These are phyloP conservation scores for Nomada goodeniana DNA, from an alignment of 2,888 invertebrate species.

Conservation along the genomic window DNA sequence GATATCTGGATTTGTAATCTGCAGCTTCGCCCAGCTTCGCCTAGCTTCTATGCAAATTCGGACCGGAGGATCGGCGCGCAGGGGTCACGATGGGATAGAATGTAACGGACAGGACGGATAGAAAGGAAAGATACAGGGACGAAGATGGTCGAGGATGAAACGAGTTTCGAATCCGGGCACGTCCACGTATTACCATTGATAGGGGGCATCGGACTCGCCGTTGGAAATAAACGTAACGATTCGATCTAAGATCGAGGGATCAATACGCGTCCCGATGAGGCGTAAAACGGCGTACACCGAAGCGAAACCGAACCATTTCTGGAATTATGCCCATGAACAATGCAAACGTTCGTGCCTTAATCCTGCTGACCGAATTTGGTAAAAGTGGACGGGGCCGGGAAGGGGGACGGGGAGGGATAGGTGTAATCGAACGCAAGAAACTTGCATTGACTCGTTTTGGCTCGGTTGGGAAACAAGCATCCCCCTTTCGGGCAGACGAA, in stretches of 20 bases:
- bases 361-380: slow-evolving; percentile 33
- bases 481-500: neutral
- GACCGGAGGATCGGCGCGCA: neutral
- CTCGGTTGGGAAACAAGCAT: neutral
- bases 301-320: slow-evolving; percentile 44
- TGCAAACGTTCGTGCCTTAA: slow-evolving; percentile 48
- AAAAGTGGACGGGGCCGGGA: neutral
- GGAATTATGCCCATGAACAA: slow-evolving; percentile 64
- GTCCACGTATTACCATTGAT: slow-evolving; percentile 74
- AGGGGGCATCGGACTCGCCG: slow-evolving; percentile 58
- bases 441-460: neutral
- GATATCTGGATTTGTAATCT: slow-evolving; percentile 66
- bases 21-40: slow-evolving; percentile 62
- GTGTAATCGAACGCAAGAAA: neutral
- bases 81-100: neutral
- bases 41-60: slow-evolving; percentile 67
- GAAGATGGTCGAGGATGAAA: slow-evolving; percentile 57
- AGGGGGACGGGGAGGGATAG: neutral
- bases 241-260: slow-evolving; percentile 68
- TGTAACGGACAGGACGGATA: slow-evolving; percentile 5
- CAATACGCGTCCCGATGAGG: slow-evolving; percentile 65
- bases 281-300: slow-evolving; percentile 55
- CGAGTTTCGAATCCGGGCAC: slow-evolving; percentile 72
- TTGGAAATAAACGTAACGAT: slow-evolving; percentile 72
- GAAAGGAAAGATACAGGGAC: slow-evolving; percentile 15